These are phyloP conservation scores for Parotocinclus haroldoi DNA, from an alignment of 2,797 vertebrate species.

Conservation along the genomic window DNA sequence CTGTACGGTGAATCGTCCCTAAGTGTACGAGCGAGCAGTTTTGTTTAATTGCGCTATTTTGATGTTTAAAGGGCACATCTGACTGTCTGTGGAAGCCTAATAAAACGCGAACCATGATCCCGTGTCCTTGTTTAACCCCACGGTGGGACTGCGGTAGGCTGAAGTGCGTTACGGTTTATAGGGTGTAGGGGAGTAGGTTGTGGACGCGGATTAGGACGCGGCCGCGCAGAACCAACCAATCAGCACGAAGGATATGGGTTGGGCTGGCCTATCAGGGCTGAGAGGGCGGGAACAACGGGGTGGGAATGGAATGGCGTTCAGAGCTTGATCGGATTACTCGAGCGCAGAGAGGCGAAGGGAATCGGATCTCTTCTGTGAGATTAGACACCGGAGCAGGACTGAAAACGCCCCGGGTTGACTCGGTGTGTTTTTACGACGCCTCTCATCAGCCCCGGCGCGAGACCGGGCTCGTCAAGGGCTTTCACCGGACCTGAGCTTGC, in stretches of 20 bases:
- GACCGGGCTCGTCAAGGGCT: neutral
- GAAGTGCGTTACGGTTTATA: neutral
- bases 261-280: neutral
- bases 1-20: too few relatives aligned
- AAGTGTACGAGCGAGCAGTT: too few relatives aligned
- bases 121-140: too few relatives aligned
- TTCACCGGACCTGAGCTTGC: neutral
- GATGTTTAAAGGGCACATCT: too few relatives aligned
- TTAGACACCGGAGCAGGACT: neutral
- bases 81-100: too few relatives aligned
- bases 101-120: too few relatives aligned
- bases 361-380: neutral
- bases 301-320: constrained; percentile 17
- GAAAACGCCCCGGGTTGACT: neutral
- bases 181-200: neutral
- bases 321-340: constrained; percentile 21
- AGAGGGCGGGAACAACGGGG: neutral
- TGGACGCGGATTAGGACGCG: neutral
- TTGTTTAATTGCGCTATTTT: too few relatives aligned
- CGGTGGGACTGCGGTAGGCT: too few relatives aligned
- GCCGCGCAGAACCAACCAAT: neutral
- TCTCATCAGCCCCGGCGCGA: neutral
- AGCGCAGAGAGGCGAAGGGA: neutral
- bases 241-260: neutral
- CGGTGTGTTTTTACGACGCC: neutral